Conservation (phyloP, 1,140 invertebrate genomes). For the Nomia melanderi region DNA sequence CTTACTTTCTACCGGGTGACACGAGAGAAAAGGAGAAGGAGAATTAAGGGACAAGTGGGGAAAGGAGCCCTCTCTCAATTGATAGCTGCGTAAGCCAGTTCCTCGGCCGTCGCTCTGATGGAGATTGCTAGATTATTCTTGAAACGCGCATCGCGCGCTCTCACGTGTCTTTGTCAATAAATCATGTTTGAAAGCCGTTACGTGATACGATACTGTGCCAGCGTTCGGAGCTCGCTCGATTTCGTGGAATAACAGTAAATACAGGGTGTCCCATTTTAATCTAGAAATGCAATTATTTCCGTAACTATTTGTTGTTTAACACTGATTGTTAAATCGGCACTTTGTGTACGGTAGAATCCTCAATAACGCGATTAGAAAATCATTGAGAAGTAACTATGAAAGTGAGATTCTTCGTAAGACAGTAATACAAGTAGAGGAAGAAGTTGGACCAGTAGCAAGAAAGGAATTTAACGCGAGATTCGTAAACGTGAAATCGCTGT, state of each 20-base stretch:
- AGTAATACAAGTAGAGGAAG: no score
- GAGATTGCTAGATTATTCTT: conserved; percentile 41
- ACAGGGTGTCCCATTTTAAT: no score
- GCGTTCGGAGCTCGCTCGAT: not conserved
- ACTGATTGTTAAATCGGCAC: no score
- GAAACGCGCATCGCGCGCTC: conserved; percentile 13
- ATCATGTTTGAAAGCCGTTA: conserved; percentile 47
- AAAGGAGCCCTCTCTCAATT: not conserved
- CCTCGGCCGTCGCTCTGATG: not conserved
- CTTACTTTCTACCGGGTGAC: conserved; percentile 54
- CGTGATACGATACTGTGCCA: not conserved
- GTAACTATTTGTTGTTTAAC: no score
- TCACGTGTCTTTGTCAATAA: conserved; percentile 36
- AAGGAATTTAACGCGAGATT: no score
- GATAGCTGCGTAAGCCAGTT: conserved; percentile 20
- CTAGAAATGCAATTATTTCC: no score
- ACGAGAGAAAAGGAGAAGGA: not conserved
- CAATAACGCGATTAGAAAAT: no score
- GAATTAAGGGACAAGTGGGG: not conserved
- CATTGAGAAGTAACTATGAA: no score
- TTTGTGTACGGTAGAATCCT: no score
- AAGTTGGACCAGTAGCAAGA: no score
- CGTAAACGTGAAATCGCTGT: no score
- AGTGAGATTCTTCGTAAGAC: no score
- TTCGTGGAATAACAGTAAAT: not conserved